Conservation (phyloP, 2,888 invertebrate species). For the Allophyes oxyacanthae region DNA sequence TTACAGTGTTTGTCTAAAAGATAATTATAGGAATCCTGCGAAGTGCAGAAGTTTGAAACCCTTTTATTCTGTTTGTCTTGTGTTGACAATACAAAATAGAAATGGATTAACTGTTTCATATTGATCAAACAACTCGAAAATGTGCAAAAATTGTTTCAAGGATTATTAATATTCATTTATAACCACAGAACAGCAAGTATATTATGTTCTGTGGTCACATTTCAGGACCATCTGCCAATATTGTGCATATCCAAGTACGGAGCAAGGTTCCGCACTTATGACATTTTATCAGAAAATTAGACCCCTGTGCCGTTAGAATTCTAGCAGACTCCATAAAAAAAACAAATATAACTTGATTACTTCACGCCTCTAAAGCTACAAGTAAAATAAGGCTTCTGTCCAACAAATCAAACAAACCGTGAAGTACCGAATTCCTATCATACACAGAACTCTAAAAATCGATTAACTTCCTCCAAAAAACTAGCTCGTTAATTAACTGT, state of each 20-base stretch:
- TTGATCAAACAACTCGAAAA: not conserved
- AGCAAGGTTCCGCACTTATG: constrained; percentile 3
- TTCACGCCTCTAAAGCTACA: constrained; percentile 19
- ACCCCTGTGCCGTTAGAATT: constrained; percentile 37
- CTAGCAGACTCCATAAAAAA: constrained; percentile 7
- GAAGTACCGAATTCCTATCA: constrained; percentile 13
- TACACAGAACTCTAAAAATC: constrained; percentile 24
- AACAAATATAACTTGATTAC: constrained; percentile 27
- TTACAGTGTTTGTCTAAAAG: constrained; percentile 16
- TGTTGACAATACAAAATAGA: too few species aligned
- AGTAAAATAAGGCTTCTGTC: constrained; percentile 29
- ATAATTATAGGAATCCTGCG: too few species aligned
- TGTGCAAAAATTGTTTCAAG: not conserved
- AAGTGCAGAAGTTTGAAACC: too few species aligned
- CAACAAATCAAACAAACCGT: constrained; percentile 17
- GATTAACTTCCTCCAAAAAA: constrained; percentile 33
- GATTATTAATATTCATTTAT: not conserved
- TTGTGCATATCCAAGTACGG: too few species aligned
- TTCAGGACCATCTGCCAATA: too few species aligned
- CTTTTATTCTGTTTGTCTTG: too few species aligned
- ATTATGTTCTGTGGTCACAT: too few species aligned
- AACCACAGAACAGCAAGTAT: too few species aligned
- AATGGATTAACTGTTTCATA: too few species aligned
- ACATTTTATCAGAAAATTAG: constrained; percentile 10
- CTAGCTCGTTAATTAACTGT: constrained; percentile 44